Evolutionary conservation across 1,140 invertebrate genomes (phyloP).

Genomic region (Leptestheria dahalacensis): DNA sequence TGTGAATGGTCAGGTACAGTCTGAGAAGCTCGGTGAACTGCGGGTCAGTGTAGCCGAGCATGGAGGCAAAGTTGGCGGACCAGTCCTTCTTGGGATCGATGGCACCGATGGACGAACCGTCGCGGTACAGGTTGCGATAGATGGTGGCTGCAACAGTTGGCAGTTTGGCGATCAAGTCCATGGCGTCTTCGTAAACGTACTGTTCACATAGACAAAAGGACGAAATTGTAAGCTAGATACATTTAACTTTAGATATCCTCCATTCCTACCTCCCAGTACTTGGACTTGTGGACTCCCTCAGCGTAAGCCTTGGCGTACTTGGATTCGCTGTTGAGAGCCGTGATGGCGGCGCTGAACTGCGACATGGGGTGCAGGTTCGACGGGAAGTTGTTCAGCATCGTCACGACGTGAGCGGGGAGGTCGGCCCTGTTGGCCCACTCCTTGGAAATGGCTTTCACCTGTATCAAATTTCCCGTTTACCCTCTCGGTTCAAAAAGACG

Average conservation of each 20-base stretch:
- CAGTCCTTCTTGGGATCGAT: conserved; percentile 84
- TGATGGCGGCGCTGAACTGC: conserved; percentile 83
- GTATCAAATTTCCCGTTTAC: conserved; percentile 17
- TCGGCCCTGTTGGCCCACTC: conserved; percentile 82
- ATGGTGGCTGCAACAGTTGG: conserved; percentile 89
- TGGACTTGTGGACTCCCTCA: conserved; percentile 63
- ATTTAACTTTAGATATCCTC: background rate
- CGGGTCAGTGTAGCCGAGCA: conserved; percentile 78
- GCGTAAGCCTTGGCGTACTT: conserved; percentile 85
- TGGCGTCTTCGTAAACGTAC: conserved; percentile 78
- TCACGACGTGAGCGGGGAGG: conserved; percentile 83
- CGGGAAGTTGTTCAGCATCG: conserved; percentile 92
- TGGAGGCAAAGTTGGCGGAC: conserved; percentile 81
- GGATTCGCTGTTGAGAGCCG: conserved; percentile 82
- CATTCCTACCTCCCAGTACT: conserved; percentile 67
- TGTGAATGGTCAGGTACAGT: conserved; percentile 90
- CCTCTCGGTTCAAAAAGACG: background rate
- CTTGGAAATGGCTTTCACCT: conserved; percentile 62
- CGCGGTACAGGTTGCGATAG: conserved; percentile 75
- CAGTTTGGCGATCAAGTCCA: conserved; percentile 92
- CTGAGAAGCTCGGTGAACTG: conserved; percentile 82
- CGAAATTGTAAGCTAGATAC: too few species aligned
- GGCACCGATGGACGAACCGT: conserved; percentile 68
- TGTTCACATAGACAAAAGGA: conserved; percentile 24
- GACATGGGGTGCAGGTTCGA: conserved; percentile 86